Evolutionary conservation across 2,113 vertebrate species (phyloP), one percentile per base, ranked within the genome.

Genomic region (Lasiurus borealis): DNA sequence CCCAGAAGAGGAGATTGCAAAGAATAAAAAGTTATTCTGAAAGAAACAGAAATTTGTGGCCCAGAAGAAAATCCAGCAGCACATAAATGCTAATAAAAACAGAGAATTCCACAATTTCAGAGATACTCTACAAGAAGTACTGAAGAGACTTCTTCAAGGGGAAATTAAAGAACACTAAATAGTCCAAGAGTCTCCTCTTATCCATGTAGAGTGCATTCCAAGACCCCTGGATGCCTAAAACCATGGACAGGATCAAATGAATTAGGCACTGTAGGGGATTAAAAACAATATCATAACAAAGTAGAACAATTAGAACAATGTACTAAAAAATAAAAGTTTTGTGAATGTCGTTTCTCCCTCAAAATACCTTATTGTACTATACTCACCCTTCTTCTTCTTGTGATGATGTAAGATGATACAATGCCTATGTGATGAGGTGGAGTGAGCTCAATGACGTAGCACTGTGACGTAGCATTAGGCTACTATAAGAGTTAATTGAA

Each of bases 71-170:
- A 75, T 46, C 48, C 40, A 48, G 72, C 44, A 75, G 18, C 72
- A 75, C 48, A 75, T 75, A 75, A 75, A 75, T 48, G 40, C 44
- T 75, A 75, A 75, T 75, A 48, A 48, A 66, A 48, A 68, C 29
- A 91, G 5, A 69, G 40, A 83, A 71, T 90, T 77, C 62, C 25
- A 90, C 50, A 59, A 44, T 52, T 40, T 2, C 11, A 85, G 31
- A 77, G 87, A 50, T 90, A 77, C 13, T 15, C 31, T 85, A 50
- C 6, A 62, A 90, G 73, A 94, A 85, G 82, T 34, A 64, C 57
- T 46, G 34, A 52, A 54, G 15, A 12, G 23, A 85, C 19, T 44
- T 13, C 71, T 52, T 75, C 8, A 75, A 50, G 57, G 11, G 66
- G 46, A 66, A 76, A 81, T 73, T 27, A 52, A 93, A 81, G 46